Evolutionary conservation across 2,797 vertebrate species (phyloP), one percentile per base, ranked within the genome.

Genomic region (Acropternis orthonyx): DNA sequence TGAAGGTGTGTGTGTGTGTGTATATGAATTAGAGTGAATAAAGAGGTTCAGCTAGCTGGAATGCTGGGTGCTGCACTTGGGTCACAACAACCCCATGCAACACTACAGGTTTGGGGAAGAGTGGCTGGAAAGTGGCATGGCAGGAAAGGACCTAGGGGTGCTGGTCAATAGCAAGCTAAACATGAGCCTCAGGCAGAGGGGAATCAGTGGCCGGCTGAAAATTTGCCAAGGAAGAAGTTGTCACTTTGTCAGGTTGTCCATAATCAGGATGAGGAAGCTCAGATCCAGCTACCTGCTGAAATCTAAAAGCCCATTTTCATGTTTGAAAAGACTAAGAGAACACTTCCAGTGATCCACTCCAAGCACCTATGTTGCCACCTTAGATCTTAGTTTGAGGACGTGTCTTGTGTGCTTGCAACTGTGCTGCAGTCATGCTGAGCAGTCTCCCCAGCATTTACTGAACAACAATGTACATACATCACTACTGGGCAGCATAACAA

Each of bases 61-160:
- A 10, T 3, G 37, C 75, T 0, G 0, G 5, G 12, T 80, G 18
- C n/a, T 80, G 49, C 12, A 4, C n/a, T 14, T 32, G 24, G 8
- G 12, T 49, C 24, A 34, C 68, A 85, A 66, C 66, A 54, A 2
- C 4, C 7, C 43, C n/a, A 56, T 1, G 11, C 32, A 78, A 32
- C 0, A 3, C 59, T 19, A 28, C 22, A 73, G 52, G 26, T 14
- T 36, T 10, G 12, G 30, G 14, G 12, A 58, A 46, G 0, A 27
- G 37, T 22, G 3, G 11, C 39, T 84, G 56, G 36, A 4, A 84
- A 41, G 30, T 51, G 22, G 15, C 59, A 41, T 13, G 15, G 26
- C 3, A 20, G 59, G 36, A 72, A 72, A 59, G 27, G 39, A 20
- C 12, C 44, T 27, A 30, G 1, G 21, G 10, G 2, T 39, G 21